A percentile compares a stretch with the other conserved stretches of the same genome.
These are phyloP conservation scores for Theocolax elegans DNA, from an alignment of 1,140 invertebrate species.

Conservation along the genomic window DNA sequence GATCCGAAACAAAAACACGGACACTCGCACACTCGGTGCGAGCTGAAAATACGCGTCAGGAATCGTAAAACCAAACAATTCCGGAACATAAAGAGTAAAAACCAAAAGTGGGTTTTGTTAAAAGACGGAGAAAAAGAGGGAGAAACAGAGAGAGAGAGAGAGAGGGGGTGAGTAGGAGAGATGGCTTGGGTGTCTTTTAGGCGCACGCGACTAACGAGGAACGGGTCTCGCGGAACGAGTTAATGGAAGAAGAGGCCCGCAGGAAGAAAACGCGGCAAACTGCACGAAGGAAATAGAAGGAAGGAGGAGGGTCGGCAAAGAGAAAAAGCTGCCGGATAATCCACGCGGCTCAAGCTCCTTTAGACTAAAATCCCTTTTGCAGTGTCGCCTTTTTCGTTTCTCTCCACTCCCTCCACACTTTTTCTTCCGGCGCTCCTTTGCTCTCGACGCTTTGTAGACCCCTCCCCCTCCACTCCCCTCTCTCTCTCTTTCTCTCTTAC, in stretches of 20 bases:
- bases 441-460: no score
- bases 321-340: constrained; percentile 36
- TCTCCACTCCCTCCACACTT: neutral
- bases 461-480: no score
- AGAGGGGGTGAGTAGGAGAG: neutral
- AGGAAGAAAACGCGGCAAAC: neutral
- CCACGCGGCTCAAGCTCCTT: constrained; percentile 33
- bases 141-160: neutral
- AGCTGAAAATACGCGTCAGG: no score
- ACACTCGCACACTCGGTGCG: no score
- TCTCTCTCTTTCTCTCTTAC: no score
- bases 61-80: no score
- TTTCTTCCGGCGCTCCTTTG: neutral
- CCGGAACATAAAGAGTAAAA: no score
- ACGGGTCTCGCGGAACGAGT: constrained; percentile 49
- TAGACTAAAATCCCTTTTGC: constrained; percentile 39
- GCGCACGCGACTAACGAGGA: constrained; percentile 44
- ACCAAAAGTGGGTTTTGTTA: no score
- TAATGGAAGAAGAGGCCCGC: constrained; percentile 55
- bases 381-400: neutral
- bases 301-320: neutral
- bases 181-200: neutral
- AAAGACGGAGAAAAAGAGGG: no score
- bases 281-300: constrained; percentile 8
- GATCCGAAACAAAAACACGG: no score